Conservation (phyloP, 2,888 invertebrate species). For the Caprella mutica region DNA sequence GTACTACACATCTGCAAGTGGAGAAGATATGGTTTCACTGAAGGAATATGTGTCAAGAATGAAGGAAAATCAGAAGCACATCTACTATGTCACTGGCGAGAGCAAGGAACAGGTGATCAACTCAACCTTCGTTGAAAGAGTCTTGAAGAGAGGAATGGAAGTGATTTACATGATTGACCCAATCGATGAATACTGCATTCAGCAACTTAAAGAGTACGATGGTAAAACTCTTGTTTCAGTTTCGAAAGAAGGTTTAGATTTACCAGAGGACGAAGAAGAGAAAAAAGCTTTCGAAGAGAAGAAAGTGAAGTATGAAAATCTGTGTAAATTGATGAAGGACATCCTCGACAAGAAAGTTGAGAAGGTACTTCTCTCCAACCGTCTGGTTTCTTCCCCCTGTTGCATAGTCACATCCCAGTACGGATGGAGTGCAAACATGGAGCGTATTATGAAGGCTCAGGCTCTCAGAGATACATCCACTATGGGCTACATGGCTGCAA, state of each 20-base stretch:
- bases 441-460: conserved; percentile 99
- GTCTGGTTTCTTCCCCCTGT: conserved; percentile 93
- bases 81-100: conserved; percentile 96
- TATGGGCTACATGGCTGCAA: conserved; percentile 99
- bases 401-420: conserved; percentile 98
- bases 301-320: conserved; percentile 58
- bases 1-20: conserved; percentile 86
- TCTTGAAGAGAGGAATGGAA: conserved; percentile 97
- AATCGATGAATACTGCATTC: conserved; percentile 97
- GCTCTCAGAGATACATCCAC: conserved; percentile 96
- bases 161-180: conserved; percentile 98
- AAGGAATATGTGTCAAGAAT: conserved; percentile 94
- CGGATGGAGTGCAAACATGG: conserved; percentile 99
- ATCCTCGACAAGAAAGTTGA: conserved; percentile 97
- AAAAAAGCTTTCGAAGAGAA: conserved; percentile 93
- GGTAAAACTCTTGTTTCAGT: conserved; percentile 92
- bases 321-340: conserved; percentile 88
- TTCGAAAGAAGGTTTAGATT: conserved; percentile 93
- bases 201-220: conserved; percentile 95
- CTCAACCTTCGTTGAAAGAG: conserved; percentile 94
- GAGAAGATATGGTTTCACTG: conserved; percentile 84
- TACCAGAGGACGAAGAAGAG: conserved; percentile 93
- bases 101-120: conserved; percentile 85
- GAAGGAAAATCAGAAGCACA: conserved; percentile 97
- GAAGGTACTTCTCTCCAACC: conserved; percentile 91